Evolutionary conservation across 2,888 invertebrate genomes (phyloP), one percentile per base, ranked within the genome.

Genomic region (Stictocephala bisonia): DNA sequence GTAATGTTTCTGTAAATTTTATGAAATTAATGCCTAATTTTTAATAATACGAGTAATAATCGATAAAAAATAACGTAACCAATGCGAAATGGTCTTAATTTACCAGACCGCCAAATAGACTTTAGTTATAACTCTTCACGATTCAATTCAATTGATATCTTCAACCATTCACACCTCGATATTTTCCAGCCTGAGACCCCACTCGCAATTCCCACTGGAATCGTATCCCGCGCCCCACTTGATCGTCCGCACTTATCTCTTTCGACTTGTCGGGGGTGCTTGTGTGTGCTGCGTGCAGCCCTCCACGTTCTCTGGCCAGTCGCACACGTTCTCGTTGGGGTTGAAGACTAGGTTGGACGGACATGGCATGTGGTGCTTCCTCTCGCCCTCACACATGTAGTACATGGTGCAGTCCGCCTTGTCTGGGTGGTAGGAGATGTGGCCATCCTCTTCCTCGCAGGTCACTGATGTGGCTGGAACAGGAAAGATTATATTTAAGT

Each of bases 351-450:
- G 88, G 85, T 96, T 95, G 66, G 91, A 90, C 6, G 96, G 96
- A 83, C 96, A 97, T 53, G 96, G 96, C 96, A 96, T 96, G 86
- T 96, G 96, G 82, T 96, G 96, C 83, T 95, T 95, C 69, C 96
- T 88, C 83, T 96, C 96, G 31, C 96, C 96, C 85, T 96, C 96
- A 82, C 96, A 97, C 96, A 96, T 96, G 86, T 94, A 96, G 85
- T 96, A 97, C 88, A 93, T 94, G 71, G 95, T 94, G 84, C 96
- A 97, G 83, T 96, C 96, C 26, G 90, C 91, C 83, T 93, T 92
- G 85, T 97, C 96, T 1, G 90, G 88, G 83, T 96, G 96, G 84
- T 96, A 97, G 74, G 95, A 95, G 76, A 96, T 96, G 84, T 96
- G 95, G n/a, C 96, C 96, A 72, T 96, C 96, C 83, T 95, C 94